Evolutionary conservation across 1,140 invertebrate genomes (phyloP).

Genomic region (Gyrodactylus salaris): DNA sequence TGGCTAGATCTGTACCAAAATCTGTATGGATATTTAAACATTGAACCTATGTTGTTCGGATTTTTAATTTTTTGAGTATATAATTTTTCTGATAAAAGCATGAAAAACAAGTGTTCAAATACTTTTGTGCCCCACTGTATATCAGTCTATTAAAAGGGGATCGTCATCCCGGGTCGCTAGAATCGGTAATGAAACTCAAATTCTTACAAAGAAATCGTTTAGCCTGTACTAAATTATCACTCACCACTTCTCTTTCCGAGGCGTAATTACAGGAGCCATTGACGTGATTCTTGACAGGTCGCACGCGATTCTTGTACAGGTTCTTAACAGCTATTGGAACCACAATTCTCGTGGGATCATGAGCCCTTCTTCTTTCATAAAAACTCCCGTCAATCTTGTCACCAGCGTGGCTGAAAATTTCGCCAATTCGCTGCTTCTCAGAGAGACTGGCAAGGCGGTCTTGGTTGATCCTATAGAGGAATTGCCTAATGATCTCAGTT

Average conservation of each 20-base stretch:
- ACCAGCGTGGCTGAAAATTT: not conserved
- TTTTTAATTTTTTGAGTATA: no score
- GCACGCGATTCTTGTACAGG: not conserved
- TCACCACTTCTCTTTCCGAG: not conserved
- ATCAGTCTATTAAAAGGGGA: no score
- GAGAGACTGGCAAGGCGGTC: not conserved
- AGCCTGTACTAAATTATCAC: no score
- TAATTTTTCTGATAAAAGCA: no score
- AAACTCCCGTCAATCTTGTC: not conserved
- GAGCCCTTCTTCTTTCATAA: no score
- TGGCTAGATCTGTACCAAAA: no score
- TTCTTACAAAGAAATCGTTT: no score
- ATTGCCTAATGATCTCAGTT: not conserved
- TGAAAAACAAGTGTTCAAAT: no score
- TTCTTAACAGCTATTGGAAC: not conserved
- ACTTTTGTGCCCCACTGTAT: no score
- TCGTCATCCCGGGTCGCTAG: not conserved
- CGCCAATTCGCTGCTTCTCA: not conserved
- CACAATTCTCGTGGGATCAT: not conserved
- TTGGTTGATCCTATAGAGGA: not conserved
- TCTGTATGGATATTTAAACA: no score
- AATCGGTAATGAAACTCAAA: not conserved
- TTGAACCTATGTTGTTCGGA: no score
- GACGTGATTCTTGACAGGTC: not conserved
- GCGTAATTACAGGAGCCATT: not conserved